These are phyloP conservation scores for Cheilosia grossa DNA, from an alignment of 2,888 invertebrate genomes.

Conservation along the genomic window DNA sequence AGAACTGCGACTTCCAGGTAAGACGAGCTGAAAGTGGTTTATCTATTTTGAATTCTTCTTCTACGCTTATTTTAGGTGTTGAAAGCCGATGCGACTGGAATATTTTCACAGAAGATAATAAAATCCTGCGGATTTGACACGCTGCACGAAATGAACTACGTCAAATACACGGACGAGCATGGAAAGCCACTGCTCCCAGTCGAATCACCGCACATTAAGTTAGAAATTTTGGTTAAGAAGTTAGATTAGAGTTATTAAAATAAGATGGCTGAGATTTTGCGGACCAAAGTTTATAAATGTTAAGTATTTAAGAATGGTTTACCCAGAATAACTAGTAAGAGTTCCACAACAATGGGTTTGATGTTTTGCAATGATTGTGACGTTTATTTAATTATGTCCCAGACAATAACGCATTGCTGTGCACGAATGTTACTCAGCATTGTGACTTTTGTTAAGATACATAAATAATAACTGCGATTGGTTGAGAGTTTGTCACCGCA, in stretches of 20 bases:
- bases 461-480: background rate
- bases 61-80: constrained; percentile 85
- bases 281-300: constrained; percentile 47
- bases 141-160: constrained; percentile 87
- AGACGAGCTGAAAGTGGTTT: background rate
- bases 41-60: background rate
- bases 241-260: constrained; percentile 66
- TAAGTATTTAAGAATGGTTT: constrained; percentile 31
- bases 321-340: background rate
- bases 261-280: constrained; percentile 31
- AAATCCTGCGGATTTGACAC: constrained; percentile 87
- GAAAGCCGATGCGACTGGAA: constrained; percentile 92
- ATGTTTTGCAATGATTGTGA: constrained; percentile 9
- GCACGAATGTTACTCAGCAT: background rate
- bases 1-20: constrained; percentile 88
- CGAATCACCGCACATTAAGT: constrained; percentile 87
- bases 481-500: constrained; percentile 1
- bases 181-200: constrained; percentile 86
- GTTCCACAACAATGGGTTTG: constrained; percentile 1
- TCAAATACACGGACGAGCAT: constrained; percentile 87
- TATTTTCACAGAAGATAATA: constrained; percentile 90
- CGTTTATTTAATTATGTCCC: constrained; percentile 3
- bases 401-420: constrained; percentile 42
- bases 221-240: constrained; percentile 86
- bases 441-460: background rate